A percentile compares a stretch with the other conserved stretches of the same genome.
Conservation (phyloP, 2,888 invertebrate genomes). For the Noctua pronuba region DNA sequence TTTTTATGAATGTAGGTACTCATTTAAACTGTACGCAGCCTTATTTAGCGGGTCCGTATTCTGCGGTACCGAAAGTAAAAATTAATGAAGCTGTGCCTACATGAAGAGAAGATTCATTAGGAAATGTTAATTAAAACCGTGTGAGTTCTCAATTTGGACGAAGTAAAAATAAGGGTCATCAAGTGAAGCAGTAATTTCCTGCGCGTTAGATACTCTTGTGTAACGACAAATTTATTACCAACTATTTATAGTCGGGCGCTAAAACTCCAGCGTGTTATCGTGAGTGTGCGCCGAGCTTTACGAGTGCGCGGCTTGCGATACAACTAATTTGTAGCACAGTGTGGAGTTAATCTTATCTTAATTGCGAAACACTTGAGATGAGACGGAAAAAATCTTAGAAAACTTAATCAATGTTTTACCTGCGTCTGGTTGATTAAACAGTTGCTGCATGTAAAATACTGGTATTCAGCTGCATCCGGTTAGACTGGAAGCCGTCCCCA, state of each 20-base stretch:
- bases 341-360: slow-evolving; percentile 67
- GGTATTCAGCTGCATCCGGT: neutral
- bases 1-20: slow-evolving; percentile 42
- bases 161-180: slow-evolving; percentile 72
- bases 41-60: slow-evolving; percentile 37
- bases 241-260: slow-evolving; percentile 75
- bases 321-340: slow-evolving; percentile 67
- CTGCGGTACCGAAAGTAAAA: slow-evolving; percentile 43
- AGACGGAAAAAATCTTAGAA: slow-evolving; percentile 27
- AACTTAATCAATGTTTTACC: slow-evolving; percentile 37
- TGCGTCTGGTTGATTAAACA: neutral
- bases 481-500: neutral
- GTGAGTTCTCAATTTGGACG: slow-evolving; percentile 72
- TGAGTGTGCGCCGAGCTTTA: slow-evolving; percentile 66
- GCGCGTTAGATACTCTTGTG: slow-evolving; percentile 69
- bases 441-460: neutral
- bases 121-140: slow-evolving; percentile 77
- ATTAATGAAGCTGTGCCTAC: slow-evolving; percentile 41
- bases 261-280: slow-evolving; percentile 67
- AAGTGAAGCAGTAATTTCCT: slow-evolving; percentile 75
- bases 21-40: slow-evolving; percentile 23
- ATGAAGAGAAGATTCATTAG: slow-evolving; percentile 65
- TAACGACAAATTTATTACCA: slow-evolving; percentile 78
- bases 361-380: slow-evolving; percentile 59
- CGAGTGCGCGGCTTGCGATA: slow-evolving; percentile 60